Evolutionary conservation across 2,113 vertebrate genomes (phyloP).

Genomic region (Syrrhaptes paradoxus): DNA sequence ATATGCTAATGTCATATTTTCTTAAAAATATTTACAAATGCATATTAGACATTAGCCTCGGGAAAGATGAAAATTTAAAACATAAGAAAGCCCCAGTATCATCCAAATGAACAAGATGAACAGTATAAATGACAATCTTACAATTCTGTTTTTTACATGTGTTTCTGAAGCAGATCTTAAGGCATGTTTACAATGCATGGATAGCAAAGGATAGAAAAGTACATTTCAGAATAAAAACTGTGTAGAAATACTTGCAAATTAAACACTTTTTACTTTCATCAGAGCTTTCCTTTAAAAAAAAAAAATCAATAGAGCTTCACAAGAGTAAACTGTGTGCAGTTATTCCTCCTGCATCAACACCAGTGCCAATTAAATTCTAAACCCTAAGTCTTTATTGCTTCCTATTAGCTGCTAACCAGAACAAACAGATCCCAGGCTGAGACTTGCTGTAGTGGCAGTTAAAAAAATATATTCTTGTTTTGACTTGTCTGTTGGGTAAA

Average conservation of each 20-base stretch:
- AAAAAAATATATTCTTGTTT: slow-evolving; percentile 34
- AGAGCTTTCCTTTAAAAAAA: slow-evolving; percentile 28
- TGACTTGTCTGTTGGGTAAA: slow-evolving; percentile 53
- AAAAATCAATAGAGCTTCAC: slow-evolving; percentile 52
- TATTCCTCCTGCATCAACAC: slow-evolving; percentile 19
- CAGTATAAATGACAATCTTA: not conserved
- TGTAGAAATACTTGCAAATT: slow-evolving; percentile 64
- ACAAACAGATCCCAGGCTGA: slow-evolving; percentile 25
- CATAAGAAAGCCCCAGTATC: not conserved
- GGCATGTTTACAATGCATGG: not conserved
- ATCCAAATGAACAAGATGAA: not conserved
- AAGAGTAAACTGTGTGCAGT: not conserved
- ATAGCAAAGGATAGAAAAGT: not conserved
- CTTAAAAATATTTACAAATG: not conserved
- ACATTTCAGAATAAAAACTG: slow-evolving; percentile 23
- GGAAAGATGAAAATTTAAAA: not conserved
- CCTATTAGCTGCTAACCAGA: slow-evolving; percentile 44
- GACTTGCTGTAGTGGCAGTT: not conserved
- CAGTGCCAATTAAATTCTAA: slow-evolving; percentile 54
- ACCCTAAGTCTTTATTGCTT: slow-evolving; percentile 58
- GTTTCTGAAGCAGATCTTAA: slow-evolving; percentile 18
- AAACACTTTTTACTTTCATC: slow-evolving; percentile 29
- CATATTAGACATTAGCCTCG: not conserved
- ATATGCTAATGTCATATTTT: not conserved
- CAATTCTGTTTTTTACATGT: not conserved